Evolutionary conservation across 2,113 vertebrate species (phyloP), one percentile per base, ranked within the genome.

Genomic region (Corythoichthys intestinalis): DNA sequence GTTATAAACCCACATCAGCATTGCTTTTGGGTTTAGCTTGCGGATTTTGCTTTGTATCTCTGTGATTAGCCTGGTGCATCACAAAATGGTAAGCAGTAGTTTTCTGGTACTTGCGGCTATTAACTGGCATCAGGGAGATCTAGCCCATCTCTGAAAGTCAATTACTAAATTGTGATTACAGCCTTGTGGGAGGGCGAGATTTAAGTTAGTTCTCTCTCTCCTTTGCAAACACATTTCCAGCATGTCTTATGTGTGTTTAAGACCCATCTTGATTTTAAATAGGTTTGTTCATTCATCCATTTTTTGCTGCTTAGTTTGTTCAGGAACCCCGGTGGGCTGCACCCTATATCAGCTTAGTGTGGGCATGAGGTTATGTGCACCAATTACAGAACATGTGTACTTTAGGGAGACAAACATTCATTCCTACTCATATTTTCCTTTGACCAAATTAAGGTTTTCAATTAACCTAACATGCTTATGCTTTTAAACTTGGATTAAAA

Each of bases 131-230:
- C 67, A 0, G 65, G 69, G 72, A 70, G 52, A 28, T 14, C 83
- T 83, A 6, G 53, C 64, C 78, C 81, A 84, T 86, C 80, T 78
- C 72, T 44, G 47, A 75, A 76, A 58, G 67, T 85, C 88, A 84
- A 83, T 88, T 86, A 81, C 74, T 76, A 85, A 84, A 83, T 86
- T 81, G 70, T 50, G 74, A 88, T 87, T 86, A 87, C 68, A 67
- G 73, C 72, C 52, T 71, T 75, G 78, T 70, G 79, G 82, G 69
- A 79, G 70, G 57, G 67, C 65, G 65, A 77, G 76, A 81, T 87
- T 83, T 78, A 74, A 85, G 81, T 86, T 87, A 54, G 62, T 48
- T 63, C 49, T 56, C 17, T 46, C 56, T 38, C 20, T 20, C 67
- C n/a, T 35, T 63, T 47, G 61, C 44, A n/a, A 20, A 28, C n/a